Evolutionary conservation across 2,888 invertebrate genomes (phyloP), one percentile per base, ranked within the genome.

Genomic region (Microctonus hyperodae): DNA sequence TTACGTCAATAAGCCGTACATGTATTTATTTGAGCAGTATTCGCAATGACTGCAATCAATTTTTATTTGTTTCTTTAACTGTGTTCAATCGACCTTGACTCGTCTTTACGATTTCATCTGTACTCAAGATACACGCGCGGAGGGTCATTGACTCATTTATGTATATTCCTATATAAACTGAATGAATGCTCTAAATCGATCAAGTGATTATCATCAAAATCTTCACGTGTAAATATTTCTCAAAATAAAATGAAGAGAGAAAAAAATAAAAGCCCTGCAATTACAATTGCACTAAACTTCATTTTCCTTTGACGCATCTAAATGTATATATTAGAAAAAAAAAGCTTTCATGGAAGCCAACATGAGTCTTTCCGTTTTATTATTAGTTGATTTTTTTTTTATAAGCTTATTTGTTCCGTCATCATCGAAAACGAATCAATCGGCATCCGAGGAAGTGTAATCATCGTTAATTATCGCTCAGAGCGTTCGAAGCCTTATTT

Each of bases 171-270:
- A 20, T 59, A 28, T 44, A 44, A 16, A 56, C 10, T 23, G 23
- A 28, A 37, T 59, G 59, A 25, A 44, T 48, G 40, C 40, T 58
- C 11, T 44, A 7, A 44, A 44, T 7, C 48, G 44, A 40, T 48
- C 59, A 59, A n/a, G 4, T 44, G 16, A 25, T 28, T 59, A 20
- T 9, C 50, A 50, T 60, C 60, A 50, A 60, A 60, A n/a, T 60
- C 60, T 31, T 16, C 50, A 40, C 11, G 22, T 60, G 50, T 60
- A 60, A 60, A 50, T 50, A 50, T 23, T 50, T 22, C 20, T 33
- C 33, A 33, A 33, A 48, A 59, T 44, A 37, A 58, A 7, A 22
- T 20, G 4, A 10, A 31, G 37, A 35, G 33, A 37, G 9, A 37
- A 58, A 10, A 37, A 37, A 58, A 40, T 28, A 59, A 28, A 25